Base-by-base conservation (phyloP, 1,140 invertebrate genomes). In the Charaxes varanes region DNA sequence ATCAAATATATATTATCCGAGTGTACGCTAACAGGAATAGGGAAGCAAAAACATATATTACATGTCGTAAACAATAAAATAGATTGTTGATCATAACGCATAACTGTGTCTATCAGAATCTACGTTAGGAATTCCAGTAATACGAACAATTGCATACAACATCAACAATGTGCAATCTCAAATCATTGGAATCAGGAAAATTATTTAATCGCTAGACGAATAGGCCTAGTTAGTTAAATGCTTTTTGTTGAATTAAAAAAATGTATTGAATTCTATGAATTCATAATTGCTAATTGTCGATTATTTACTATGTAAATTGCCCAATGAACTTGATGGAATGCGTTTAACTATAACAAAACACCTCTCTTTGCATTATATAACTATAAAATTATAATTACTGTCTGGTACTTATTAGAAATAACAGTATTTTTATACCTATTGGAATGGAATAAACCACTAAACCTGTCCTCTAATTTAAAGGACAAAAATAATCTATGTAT, bases 111-210 rank as follows among this genome's bases (percentile, higher is more conserved):
- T 32, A 19, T 24, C 24, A 38, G 28, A 36, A 38, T 38, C 33
- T 28, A 12, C 21, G 19, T 15, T 14, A 19, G 12, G 36, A 46
- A 46, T 46, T 17, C 36, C 43, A 10, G 8, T 10, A 35, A 40
- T 46, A 28, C 35, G 35, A 38, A 31, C 34, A 33, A 12, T 38
- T n/a, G 11, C 32, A 34, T 7, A 22, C 10, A 33, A 6, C 3
- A 14, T 14, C 27, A 28, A 15, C 27, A 16, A 28, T 28, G 7
- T 14, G 13, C 27, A 28, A 28, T 28, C 13, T 28, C n/a, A 16
- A 21, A 34, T 21, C 30, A 26, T 32, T 40, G 43, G 43, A 46
- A 46, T 46, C 35, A 46, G 43, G 43, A 46, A 46, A 46, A 27
- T 33, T 22, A 35, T 43, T 35, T 32, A 35, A 27, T 30, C 26